These are phyloP conservation scores for Colletes collaris DNA, from an alignment of 2,888 invertebrate species.

Conservation along the genomic window DNA sequence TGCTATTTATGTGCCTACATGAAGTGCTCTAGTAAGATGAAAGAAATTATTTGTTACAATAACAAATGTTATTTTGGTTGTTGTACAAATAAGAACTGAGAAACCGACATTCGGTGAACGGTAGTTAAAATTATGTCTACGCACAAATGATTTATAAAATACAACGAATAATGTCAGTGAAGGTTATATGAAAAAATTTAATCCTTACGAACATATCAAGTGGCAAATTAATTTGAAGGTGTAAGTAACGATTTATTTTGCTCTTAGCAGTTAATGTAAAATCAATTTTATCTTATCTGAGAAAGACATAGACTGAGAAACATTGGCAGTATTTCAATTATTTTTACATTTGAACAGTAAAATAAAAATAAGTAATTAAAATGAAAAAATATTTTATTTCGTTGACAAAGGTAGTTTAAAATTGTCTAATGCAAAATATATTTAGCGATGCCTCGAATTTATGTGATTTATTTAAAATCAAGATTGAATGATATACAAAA, in stretches of 20 bases:
- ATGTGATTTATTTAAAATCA: neutral
- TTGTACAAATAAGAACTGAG: neutral
- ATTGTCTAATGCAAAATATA: no score
- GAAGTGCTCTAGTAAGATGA: constrained; percentile 35
- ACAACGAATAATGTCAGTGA: constrained; percentile 13
- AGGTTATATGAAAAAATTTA: constrained; percentile 43
- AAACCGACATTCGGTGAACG: constrained; percentile 21
- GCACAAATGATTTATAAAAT: constrained; percentile 34
- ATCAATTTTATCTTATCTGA: constrained; percentile 28
- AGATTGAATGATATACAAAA: neutral
- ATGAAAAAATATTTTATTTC: neutral
- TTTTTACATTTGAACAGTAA: constrained; percentile 27
- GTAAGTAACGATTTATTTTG: constrained; percentile 28
- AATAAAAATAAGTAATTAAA: constrained; percentile 11
- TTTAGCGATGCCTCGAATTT: no score
- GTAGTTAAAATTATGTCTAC: constrained; percentile 1
- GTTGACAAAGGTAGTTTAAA: neutral
- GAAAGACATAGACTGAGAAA: constrained; percentile 33
- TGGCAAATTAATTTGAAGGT: constrained; percentile 24
- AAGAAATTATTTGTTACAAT: constrained; percentile 17
- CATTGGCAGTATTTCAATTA: constrained; percentile 57
- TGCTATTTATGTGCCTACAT: constrained; percentile 30
- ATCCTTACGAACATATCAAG: constrained; percentile 6
- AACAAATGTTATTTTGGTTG: neutral
- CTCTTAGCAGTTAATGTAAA: constrained; percentile 30